Percentiles rank a stretch among this genome's conserved stretches.
phyloP scores from a whole-genome alignment of 2,797 vertebrate genomes.

The Sebastes nivosus region DNA sequence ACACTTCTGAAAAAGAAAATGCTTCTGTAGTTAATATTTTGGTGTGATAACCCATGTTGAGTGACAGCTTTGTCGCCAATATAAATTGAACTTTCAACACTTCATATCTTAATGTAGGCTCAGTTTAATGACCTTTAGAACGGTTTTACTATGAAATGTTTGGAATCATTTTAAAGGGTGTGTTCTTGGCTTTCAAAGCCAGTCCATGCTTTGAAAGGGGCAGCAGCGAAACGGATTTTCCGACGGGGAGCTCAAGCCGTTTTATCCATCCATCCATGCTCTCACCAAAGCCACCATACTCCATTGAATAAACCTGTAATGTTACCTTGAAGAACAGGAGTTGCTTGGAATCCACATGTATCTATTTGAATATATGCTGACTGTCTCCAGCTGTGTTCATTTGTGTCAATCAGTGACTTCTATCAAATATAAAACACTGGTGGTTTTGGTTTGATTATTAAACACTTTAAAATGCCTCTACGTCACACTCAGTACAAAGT shows the following conservation, averaged over 20 bases:
- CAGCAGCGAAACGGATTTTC: too few species aligned
- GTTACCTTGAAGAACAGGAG: not conserved
- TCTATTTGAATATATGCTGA: constrained; percentile 2
- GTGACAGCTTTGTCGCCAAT: not conserved
- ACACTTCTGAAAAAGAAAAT: not conserved
- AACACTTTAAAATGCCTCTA: constrained; percentile 33
- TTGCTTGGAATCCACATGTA: not conserved
- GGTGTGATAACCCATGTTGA: not conserved
- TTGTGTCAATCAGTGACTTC: constrained; percentile 34
- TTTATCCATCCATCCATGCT: too few species aligned
- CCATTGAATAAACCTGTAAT: too few species aligned
- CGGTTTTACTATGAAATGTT: not conserved
- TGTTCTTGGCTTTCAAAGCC: not conserved
- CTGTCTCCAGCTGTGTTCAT: not conserved
- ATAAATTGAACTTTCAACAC: not conserved
- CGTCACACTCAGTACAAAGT: constrained; percentile 48
- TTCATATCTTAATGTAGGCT: not conserved
- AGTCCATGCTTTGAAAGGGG: too few species aligned
- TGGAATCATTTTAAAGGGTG: not conserved
- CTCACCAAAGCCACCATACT: too few species aligned
- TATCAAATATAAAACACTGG: constrained; percentile 11
- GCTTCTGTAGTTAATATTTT: not conserved
- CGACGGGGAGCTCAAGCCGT: too few species aligned
- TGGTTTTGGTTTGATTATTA: constrained; percentile 59
- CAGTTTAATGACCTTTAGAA: not conserved